These are phyloP conservation scores for Brachystomella parvula DNA, from an alignment of 1,140 invertebrate species.

Conservation along the genomic window DNA sequence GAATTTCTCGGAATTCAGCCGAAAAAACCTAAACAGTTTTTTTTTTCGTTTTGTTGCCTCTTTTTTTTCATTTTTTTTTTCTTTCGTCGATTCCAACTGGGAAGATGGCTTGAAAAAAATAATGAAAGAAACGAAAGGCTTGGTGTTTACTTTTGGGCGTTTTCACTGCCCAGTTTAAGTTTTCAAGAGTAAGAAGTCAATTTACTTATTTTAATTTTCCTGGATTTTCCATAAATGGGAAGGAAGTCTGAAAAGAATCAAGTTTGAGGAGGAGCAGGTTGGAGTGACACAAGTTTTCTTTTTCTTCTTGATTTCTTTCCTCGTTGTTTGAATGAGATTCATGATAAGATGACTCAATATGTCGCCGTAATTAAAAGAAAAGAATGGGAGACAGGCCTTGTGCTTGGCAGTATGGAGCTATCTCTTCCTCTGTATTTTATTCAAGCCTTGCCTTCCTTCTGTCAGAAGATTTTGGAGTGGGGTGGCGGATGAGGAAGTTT, in stretches of 20 bases:
- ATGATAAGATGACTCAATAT: not conserved
- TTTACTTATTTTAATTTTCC: not conserved
- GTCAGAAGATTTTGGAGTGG: not conserved
- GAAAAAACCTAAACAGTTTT: not conserved
- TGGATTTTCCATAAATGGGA: not conserved
- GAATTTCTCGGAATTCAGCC: not conserved
- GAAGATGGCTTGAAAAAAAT: too few relatives aligned
- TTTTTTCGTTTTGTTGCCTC: not conserved
- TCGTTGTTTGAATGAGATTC: not conserved
- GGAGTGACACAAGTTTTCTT: too few relatives aligned
- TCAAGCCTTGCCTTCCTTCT: not conserved
- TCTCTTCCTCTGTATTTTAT: not conserved
- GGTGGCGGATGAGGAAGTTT: not conserved
- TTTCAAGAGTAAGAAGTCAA: not conserved
- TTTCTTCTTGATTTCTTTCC: not conserved
- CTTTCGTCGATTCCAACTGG: too few relatives aligned
- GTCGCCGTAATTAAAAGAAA: not conserved
- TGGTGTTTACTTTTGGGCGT: too few relatives aligned
- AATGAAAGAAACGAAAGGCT: too few relatives aligned
- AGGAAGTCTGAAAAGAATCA: too few relatives aligned
- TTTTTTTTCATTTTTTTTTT: not conserved
- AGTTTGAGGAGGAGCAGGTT: too few relatives aligned
- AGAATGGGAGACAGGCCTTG: not conserved
- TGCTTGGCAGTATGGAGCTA: not conserved
- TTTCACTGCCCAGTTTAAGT: not conserved